phyloP scores from a whole-genome alignment of 2,113 vertebrate genomes.

The Phyllostomus hastatus region DNA sequence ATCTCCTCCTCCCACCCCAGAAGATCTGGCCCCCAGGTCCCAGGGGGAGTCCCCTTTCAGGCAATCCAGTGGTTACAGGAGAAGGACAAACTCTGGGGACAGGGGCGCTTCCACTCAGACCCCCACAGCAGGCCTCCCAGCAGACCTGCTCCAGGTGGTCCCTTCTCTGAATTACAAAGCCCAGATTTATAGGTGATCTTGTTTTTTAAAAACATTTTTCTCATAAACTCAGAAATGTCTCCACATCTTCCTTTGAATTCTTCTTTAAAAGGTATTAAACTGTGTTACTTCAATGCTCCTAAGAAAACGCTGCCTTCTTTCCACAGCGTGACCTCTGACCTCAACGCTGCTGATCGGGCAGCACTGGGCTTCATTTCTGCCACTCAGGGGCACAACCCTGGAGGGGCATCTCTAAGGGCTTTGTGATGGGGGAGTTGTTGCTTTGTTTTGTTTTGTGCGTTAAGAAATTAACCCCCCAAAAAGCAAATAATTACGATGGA shows the following conservation, averaged over 20 bases:
- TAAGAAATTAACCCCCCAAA: background rate
- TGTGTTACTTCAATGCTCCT: background rate
- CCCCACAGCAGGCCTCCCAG: background rate
- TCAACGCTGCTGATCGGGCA: background rate
- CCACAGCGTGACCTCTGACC: background rate
- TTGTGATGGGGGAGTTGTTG: background rate
- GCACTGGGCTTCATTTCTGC: background rate
- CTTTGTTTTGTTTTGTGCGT: background rate
- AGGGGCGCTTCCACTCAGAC: background rate
- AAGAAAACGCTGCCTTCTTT: background rate
- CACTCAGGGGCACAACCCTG: background rate
- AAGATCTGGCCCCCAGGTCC: background rate
- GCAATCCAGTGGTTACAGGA: background rate
- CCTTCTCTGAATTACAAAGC: background rate
- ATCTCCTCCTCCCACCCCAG: background rate
- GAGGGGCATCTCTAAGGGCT: background rate
- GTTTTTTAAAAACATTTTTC: background rate
- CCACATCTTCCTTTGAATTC: background rate
- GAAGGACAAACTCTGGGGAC: background rate
- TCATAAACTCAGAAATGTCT: background rate
- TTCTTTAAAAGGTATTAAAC: background rate
- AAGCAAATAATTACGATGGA: conserved; percentile 60
- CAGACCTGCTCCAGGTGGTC: background rate
- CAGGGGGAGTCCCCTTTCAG: background rate
- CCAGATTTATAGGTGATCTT: background rate